phyloP scores from a whole-genome alignment of 2,113 vertebrate genomes.

The Fregetta grallaria region DNA sequence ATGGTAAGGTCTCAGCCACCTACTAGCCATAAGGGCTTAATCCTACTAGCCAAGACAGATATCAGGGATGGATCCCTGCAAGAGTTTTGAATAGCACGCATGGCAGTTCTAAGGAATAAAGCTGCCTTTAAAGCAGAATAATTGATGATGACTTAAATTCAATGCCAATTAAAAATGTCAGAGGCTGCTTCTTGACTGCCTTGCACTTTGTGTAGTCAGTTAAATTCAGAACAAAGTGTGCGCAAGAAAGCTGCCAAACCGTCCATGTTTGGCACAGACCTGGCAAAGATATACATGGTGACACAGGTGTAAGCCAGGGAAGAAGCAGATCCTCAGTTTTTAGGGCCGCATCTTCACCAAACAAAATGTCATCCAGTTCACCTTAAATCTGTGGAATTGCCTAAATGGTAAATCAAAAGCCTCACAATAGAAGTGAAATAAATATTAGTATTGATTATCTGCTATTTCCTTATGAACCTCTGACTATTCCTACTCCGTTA shows the following conservation, averaged over 20 bases:
- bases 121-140: constrained; percentile 28
- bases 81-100: constrained; percentile 22
- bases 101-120: constrained; percentile 26
- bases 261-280: background rate
- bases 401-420: background rate
- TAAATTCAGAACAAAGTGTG: background rate
- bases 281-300: background rate
- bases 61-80: constrained; percentile 20
- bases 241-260: background rate
- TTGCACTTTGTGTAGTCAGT: constrained; percentile 42
- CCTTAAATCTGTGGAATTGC: background rate
- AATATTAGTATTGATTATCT: background rate
- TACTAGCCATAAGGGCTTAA: constrained; percentile 64
- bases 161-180: constrained; percentile 57
- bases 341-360: background rate
- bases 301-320: constrained; percentile 2
- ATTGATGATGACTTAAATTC: constrained; percentile 48
- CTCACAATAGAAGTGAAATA: background rate
- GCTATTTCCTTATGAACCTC: background rate
- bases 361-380: background rate
- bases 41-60: constrained; percentile 57
- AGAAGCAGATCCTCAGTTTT: background rate
- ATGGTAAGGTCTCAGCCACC: constrained; percentile 63
- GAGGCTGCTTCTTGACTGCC: constrained; percentile 47
- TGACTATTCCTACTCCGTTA: background rate